Conservation (phyloP, 2,797 vertebrate genomes). For the Cryptoblepharus egeriae region DNA sequence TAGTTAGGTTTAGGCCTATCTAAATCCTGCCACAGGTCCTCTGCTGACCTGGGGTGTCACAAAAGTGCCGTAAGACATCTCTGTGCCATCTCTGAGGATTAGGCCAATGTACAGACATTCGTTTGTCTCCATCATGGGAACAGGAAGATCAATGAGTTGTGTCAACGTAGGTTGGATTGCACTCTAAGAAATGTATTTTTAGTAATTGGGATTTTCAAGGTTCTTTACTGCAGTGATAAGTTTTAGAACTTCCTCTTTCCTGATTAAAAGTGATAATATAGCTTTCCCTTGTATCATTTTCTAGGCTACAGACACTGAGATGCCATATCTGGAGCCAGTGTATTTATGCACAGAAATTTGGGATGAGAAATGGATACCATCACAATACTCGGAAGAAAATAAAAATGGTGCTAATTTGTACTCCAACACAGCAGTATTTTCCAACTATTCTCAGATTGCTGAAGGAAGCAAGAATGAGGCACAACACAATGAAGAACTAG, state of each 20-base stretch:
- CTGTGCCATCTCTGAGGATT: too few relatives aligned
- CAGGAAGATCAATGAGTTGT: too few relatives aligned
- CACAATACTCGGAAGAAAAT: conserved; percentile 30
- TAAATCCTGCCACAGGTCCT: too few relatives aligned
- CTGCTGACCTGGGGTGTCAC: too few relatives aligned
- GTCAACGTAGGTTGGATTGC: too few relatives aligned
- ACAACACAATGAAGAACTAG: conserved; percentile 40
- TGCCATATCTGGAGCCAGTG: conserved; percentile 70
- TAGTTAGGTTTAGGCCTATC: too few relatives aligned
- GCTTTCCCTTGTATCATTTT: conserved; percentile 13
- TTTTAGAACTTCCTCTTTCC: conserved; percentile 24
- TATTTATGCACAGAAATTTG: conserved; percentile 63
- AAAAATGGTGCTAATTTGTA: not conserved
- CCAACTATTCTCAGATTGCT: conserved; percentile 1
- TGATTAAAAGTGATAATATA: not conserved
- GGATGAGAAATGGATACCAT: conserved; percentile 68
- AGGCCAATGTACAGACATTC: too few relatives aligned
- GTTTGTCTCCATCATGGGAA: too few relatives aligned
- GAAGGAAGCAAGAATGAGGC: conserved; percentile 31
- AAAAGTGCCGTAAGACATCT: too few relatives aligned
- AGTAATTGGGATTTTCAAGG: too few relatives aligned
- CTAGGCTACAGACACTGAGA: conserved; percentile 49
- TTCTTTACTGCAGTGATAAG: too few relatives aligned
- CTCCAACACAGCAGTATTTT: not conserved
- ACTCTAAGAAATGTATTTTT: too few relatives aligned